Evolutionary conservation across 1,140 invertebrate species (phyloP).

Genomic region (Chionoecetes opilio): DNA sequence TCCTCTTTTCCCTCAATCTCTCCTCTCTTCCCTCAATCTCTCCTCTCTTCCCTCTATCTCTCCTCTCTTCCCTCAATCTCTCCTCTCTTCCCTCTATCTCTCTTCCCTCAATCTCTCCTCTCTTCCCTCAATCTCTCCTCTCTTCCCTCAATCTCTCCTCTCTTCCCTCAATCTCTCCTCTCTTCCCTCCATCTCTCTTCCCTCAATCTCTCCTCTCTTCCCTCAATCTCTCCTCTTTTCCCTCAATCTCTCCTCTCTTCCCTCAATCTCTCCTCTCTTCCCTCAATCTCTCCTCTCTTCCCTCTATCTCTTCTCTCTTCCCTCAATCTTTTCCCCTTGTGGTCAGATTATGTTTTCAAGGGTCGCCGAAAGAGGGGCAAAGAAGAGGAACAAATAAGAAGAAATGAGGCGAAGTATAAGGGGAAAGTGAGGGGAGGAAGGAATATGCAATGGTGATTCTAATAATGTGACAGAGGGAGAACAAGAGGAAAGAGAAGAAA

Average conservation of each 20-base stretch:
- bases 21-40: neutral
- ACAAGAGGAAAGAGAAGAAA: neutral
- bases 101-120: no score
- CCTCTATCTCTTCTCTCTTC: neutral
- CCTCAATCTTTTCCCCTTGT: neutral
- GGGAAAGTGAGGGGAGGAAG: neutral
- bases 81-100: neutral
- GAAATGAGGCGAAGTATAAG: neutral
- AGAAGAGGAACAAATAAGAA: neutral
- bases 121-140: neutral
- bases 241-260: no score
- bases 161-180: no score
- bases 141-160: no score
- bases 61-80: no score
- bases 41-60: no score
- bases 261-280: no score
- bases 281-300: no score
- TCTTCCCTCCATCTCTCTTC: no score
- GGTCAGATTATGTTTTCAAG: slow-evolving; percentile 19
- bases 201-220: neutral
- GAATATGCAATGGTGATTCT: neutral
- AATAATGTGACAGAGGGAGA: neutral
- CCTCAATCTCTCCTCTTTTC: no score
- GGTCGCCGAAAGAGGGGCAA: neutral
- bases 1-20: neutral